Conservation (phyloP, 2,113 vertebrate species). For the Orientallactaga bullata region DNA sequence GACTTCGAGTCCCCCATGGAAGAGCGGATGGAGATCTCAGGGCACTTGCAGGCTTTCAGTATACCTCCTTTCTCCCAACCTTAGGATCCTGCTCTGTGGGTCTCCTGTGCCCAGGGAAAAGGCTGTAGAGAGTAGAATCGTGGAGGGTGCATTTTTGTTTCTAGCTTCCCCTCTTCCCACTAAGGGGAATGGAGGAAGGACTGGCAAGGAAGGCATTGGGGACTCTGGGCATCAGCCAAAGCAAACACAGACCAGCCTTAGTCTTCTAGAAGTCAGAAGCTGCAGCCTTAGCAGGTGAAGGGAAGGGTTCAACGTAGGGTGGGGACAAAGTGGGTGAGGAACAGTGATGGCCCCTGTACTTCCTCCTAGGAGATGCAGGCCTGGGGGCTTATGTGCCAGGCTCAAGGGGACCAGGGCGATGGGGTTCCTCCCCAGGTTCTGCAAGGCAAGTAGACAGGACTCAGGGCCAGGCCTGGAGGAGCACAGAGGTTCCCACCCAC, state of each 20-base stretch:
- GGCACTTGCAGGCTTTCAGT: constrained; percentile 53
- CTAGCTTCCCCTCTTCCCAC: constrained; percentile 35
- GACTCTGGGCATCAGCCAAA: constrained; percentile 78
- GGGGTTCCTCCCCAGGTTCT: constrained; percentile 66
- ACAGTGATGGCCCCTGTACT: constrained; percentile 61
- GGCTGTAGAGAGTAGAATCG: constrained; percentile 60
- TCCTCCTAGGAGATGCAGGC: constrained; percentile 57
- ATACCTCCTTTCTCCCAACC: constrained; percentile 59
- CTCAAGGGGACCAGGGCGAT: constrained; percentile 54
- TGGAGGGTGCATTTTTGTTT: constrained; percentile 23
- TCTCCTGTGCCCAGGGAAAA: constrained; percentile 75
- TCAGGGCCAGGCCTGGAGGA: neutral
- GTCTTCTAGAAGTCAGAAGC: constrained; percentile 81
- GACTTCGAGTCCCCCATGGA: constrained; percentile 1
- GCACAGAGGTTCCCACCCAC: neutral
- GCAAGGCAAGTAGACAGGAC: constrained; percentile 64
- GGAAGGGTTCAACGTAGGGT: constrained; percentile 56
- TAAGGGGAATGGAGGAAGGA: constrained; percentile 46
- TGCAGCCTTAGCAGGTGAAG: constrained; percentile 78
- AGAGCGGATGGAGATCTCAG: constrained; percentile 17
- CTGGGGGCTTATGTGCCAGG: constrained; percentile 74
- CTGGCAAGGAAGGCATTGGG: constrained; percentile 73
- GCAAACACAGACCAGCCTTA: constrained; percentile 80
- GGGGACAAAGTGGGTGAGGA: constrained; percentile 39
- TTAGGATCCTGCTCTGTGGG: constrained; percentile 80